Evolutionary conservation across 2,797 vertebrate species (phyloP).

Genomic region (Sciaenops ocellatus): DNA sequence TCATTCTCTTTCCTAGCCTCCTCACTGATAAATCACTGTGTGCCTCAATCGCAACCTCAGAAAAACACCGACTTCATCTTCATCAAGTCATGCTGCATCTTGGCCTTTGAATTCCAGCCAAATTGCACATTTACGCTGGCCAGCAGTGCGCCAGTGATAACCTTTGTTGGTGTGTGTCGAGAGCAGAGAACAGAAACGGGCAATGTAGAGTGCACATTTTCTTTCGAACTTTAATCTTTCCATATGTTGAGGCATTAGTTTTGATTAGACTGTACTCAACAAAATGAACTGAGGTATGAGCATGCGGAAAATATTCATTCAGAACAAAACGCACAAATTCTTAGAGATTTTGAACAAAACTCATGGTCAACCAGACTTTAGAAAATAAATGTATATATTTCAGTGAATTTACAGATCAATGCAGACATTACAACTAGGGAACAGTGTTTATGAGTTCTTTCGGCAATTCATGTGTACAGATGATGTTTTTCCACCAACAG

Average conservation of each 20-base stretch:
- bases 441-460: too few relatives aligned
- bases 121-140: neutral
- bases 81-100: conserved; percentile 17
- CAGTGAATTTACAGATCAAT: too few relatives aligned
- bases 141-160: neutral
- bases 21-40: conserved; percentile 12
- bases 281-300: neutral
- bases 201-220: too few relatives aligned
- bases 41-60: neutral
- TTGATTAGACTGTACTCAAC: neutral
- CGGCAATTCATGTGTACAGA: neutral
- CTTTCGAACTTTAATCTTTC: neutral
- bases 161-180: neutral
- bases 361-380: neutral
- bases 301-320: neutral
- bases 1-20: neutral
- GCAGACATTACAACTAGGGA: too few relatives aligned
- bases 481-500: neutral
- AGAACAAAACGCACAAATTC: neutral
- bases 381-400: too few relatives aligned
- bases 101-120: conserved; percentile 17
- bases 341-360: neutral
- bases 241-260: neutral
- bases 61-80: conserved; percentile 7
- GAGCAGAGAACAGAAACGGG: neutral